Evolutionary conservation across 1,140 invertebrate genomes (phyloP), one percentile per base, ranked within the genome.

Genomic region (Platyura marginata): DNA sequence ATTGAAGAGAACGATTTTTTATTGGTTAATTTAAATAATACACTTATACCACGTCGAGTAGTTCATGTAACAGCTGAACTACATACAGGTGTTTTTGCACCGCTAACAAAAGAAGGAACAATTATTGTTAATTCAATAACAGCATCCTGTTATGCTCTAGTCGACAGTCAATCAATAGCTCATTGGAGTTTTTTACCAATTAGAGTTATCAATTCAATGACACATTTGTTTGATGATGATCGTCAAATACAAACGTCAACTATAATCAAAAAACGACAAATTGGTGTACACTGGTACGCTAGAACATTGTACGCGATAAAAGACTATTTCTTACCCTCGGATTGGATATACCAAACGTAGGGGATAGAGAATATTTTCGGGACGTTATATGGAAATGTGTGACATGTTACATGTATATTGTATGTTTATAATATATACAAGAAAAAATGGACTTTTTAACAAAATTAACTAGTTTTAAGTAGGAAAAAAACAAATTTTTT

Each of bases 81-180:
- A 1, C 64, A 68, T 16, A 63, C 62, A 22, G 94, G 93, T 8
- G 77, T 92, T 2, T 92, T 73, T 53, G 93, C 93, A 1, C 94
- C 94, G 0, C 66, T 98, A 11, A 98, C 94, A 0, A 60, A 60
- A 15, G 71, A 74, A 58, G 9, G 94, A 1, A 95, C 81, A 20
- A 64, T 98, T 10, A 68, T 98, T 20, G 86, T 97, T 1, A 79
- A 98, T 59, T 81, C 81, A 45, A 78, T 94, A 3, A 70, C 91
- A 1, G 85, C 86, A 2, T 96, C 92, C 0, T 98, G 93, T 59
- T 98, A 97, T 64, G 93, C 93, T 1, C 66, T 90, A 9, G 70
- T 97, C 13, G 71, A 83, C 55, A 86, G 80, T 61, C 88, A 93
- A 49, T 59, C 62, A 8, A 46, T 95, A 38, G 91, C 90, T 4